Evolutionary conservation across 1,140 invertebrate genomes (phyloP).

Genomic region (Chironomus tepperi): DNA sequence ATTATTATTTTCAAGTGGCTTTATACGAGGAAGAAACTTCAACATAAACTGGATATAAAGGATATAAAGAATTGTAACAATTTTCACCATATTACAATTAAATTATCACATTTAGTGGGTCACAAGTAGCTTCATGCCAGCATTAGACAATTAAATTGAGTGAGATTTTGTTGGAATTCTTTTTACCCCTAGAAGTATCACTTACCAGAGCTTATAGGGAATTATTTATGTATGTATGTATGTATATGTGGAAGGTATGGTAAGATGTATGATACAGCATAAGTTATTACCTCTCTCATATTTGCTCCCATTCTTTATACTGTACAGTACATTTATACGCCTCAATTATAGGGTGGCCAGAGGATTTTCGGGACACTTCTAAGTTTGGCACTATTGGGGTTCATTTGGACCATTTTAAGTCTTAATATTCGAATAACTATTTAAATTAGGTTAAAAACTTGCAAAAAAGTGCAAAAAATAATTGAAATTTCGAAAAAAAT

Average conservation of each 20-base stretch:
- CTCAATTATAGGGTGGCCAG: too few species aligned
- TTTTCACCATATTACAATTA: not conserved
- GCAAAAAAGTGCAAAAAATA: too few species aligned
- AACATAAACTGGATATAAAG: too few species aligned
- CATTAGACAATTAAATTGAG: not conserved
- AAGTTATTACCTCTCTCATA: conserved; percentile 7
- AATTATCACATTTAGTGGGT: conserved; percentile 13
- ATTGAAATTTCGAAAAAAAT: too few species aligned
- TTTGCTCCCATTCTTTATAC: not conserved
- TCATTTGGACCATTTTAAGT: too few species aligned
- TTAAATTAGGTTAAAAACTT: too few species aligned
- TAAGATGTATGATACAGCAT: not conserved
- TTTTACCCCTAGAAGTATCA: conserved; percentile 3
- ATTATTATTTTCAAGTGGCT: too few species aligned
- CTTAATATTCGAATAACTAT: too few species aligned
- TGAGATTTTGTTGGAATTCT: not conserved
- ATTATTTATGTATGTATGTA: conserved; percentile 20
- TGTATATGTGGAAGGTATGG: not conserved
- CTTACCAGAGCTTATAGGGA: conserved; percentile 11
- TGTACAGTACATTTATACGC: not conserved
- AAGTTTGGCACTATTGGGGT: too few species aligned
- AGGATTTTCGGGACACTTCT: too few species aligned
- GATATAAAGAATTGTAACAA: too few species aligned
- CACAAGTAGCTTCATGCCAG: conserved; percentile 11
- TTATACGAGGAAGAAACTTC: not conserved